Evolutionary conservation across 2,113 vertebrate species (phyloP).

Genomic region (Ia io): DNA sequence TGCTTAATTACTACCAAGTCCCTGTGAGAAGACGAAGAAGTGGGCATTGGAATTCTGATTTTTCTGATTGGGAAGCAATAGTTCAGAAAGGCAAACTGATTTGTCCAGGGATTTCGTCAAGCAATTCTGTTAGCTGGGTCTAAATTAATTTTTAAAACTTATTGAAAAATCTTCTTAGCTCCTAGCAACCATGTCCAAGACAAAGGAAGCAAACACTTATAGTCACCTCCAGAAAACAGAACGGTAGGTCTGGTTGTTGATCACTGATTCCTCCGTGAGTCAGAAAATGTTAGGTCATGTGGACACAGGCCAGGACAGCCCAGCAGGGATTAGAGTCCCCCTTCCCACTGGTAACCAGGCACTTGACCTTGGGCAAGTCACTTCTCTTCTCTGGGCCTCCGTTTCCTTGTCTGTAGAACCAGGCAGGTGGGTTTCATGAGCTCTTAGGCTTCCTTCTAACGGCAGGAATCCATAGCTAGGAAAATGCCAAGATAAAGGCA

Average conservation of each 20-base stretch:
- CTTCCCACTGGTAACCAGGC: background rate
- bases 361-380: background rate
- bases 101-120: background rate
- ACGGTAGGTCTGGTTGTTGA: background rate
- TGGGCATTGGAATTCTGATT: background rate
- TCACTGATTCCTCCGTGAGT: background rate
- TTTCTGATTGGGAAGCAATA: slow-evolving; percentile 2
- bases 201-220: background rate
- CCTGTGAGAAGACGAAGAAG: background rate
- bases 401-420: background rate
- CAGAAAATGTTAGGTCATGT: background rate
- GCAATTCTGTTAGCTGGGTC: background rate
- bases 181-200: background rate
- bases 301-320: background rate
- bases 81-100: slow-evolving; percentile 8
- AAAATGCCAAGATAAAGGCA: background rate
- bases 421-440: background rate
- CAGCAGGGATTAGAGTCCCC: background rate
- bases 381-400: background rate
- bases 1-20: background rate
- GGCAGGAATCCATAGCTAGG: background rate
- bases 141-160: slow-evolving; percentile 1
- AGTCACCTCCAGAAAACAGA: background rate
- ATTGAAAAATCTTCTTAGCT: background rate
- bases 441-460: background rate